Evolutionary conservation across 2,113 vertebrate genomes (phyloP).

Genomic region (Typhlomys cinereus): DNA sequence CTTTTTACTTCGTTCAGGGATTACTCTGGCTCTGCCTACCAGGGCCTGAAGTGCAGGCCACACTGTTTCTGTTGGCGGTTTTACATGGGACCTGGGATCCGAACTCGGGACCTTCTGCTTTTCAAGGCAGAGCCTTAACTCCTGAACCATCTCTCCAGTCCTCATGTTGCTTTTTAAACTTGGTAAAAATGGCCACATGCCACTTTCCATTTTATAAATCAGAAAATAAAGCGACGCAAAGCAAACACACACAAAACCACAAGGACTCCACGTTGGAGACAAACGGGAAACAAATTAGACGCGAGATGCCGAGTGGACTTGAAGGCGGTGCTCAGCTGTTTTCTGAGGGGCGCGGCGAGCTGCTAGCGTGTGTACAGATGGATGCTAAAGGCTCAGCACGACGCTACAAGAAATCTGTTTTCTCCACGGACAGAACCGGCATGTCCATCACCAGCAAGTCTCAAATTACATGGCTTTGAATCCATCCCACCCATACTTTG

Average conservation of each 20-base stretch:
- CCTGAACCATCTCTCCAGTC: too few species aligned
- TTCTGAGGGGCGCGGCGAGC: not conserved
- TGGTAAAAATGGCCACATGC: not conserved
- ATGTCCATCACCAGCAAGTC: constrained; percentile 33
- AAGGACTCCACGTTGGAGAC: not conserved
- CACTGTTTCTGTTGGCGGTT: too few species aligned
- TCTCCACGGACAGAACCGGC: not conserved
- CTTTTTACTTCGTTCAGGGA: too few species aligned
- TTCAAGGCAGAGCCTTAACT: too few species aligned
- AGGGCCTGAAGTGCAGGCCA: too few species aligned
- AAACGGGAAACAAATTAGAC: not conserved
- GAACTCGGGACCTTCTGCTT: too few species aligned
- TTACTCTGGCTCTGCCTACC: too few species aligned
- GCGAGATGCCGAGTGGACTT: not conserved
- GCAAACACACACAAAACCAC: not conserved
- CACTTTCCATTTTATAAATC: constrained; percentile 6
- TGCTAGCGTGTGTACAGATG: not conserved
- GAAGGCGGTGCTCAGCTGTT: not conserved
- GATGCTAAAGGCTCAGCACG: not conserved
- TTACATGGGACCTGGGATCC: too few species aligned
- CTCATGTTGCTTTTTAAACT: not conserved
- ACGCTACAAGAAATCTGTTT: constrained; percentile 13
- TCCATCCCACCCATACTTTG: not conserved
- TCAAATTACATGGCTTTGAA: not conserved
- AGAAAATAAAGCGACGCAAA: not conserved